A percentile compares a stretch with the other conserved stretches of the same genome.
Conservation (phyloP, 2,113 vertebrate species). For the Indri indri region DNA sequence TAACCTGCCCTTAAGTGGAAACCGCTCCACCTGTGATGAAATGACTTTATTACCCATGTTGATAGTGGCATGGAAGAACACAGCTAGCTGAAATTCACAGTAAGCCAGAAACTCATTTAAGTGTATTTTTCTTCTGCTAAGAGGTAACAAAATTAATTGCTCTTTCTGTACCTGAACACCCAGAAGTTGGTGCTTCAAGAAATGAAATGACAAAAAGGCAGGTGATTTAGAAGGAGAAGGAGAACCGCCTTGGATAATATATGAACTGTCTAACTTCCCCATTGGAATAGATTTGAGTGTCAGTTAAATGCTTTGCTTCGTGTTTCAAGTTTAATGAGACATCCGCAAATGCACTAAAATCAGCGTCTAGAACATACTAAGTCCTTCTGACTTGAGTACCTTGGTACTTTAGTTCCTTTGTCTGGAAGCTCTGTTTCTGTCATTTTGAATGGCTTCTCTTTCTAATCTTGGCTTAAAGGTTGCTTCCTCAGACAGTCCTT, state of each 20-base stretch:
- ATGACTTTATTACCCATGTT: background rate
- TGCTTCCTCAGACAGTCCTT: background rate
- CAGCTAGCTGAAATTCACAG: background rate
- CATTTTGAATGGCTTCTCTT: background rate
- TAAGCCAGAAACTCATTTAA: background rate
- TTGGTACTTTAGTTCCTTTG: background rate
- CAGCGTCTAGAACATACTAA: background rate
- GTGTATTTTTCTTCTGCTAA: background rate
- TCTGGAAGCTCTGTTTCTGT: background rate
- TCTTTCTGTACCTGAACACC: background rate
- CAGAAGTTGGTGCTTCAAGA: slow-evolving; percentile 26
- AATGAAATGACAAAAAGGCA: slow-evolving; percentile 47
- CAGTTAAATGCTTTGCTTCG: slow-evolving; percentile 24
- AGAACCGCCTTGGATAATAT: background rate
- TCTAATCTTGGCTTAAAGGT: background rate
- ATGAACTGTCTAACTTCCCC: background rate
- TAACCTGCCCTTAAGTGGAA: background rate
- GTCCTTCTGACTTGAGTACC: background rate
- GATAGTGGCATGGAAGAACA: background rate
- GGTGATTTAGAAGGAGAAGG: slow-evolving; percentile 40
- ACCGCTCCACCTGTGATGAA: background rate
- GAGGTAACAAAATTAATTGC: slow-evolving; percentile 43
- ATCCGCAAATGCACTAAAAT: background rate
- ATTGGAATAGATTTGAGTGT: slow-evolving; percentile 1
- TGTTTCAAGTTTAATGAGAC: slow-evolving; percentile 43